These are phyloP conservation scores for Hyperopisus bebe DNA, from an alignment of 2,113 vertebrate genomes.

Conservation along the genomic window DNA sequence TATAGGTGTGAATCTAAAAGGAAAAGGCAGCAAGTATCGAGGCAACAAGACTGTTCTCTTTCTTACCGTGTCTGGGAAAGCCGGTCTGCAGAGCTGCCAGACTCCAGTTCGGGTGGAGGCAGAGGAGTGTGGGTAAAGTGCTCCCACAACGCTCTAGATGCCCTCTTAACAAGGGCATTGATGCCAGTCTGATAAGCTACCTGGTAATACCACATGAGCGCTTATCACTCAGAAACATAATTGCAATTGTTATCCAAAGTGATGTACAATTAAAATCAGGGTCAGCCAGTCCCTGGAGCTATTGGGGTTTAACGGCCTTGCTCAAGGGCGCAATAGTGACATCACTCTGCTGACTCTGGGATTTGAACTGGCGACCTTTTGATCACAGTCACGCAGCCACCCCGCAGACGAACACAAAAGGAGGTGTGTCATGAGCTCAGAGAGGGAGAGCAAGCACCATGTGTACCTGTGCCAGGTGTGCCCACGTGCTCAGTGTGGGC, in stretches of 20 bases:
- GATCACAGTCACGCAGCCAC: background rate
- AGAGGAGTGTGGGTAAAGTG: conserved; percentile 63
- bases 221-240: background rate
- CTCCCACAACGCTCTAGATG: conserved; percentile 75
- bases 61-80: conserved; percentile 47
- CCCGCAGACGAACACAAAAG: background rate
- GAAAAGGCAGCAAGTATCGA: background rate
- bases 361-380: background rate
- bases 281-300: background rate
- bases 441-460: background rate
- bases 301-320: background rate
- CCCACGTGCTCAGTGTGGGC: conserved; percentile 68
- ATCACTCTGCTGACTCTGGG: background rate
- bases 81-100: conserved; percentile 21
- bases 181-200: conserved; percentile 74
- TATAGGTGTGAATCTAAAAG: background rate
- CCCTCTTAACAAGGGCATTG: conserved; percentile 66
- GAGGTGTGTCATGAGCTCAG: background rate
- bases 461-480: conserved; percentile 77
- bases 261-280: background rate
- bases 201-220: conserved; percentile 45
- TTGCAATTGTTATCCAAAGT: background rate
- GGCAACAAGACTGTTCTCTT: background rate
- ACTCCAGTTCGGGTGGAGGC: background rate
- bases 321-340: background rate